Evolutionary conservation across 2,113 vertebrate species (phyloP), one percentile per base, ranked within the genome.

Genomic region (Xyliphius kryptos): DNA sequence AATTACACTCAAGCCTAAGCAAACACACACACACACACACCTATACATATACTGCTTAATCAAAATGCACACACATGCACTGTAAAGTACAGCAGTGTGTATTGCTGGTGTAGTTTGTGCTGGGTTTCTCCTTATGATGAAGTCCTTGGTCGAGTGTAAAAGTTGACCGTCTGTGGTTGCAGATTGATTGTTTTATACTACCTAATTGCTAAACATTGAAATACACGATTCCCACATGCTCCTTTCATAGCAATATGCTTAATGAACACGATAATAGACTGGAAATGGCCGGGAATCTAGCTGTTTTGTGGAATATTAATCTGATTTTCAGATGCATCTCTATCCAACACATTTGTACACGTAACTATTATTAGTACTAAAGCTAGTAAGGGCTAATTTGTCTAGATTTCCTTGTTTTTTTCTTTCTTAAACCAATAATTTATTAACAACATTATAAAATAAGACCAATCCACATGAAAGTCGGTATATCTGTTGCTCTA

Each of bases 201-300:
- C 83, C 82, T 85, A 82, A 76, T 71, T 67, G 77, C 79, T 82
- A 16, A 17, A 49, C 11, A 48, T n/a, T 38, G 6, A n/a, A n/a
- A n/a, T n/a, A n/a, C n/a, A n/a, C n/a, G 12, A 78, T 77, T 84
- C 82, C 75, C 73, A 72, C 74, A 68, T 50, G 83, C 80, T 83
- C 75, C 16, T 83, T 85, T 84, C 81, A 82, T 81, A 84, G 85
- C 82, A 86, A 85, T 84, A 84, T 76, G 75, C 75, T 80, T 76
- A 75, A n/a, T n/a, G 80, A 72, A 77, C 71, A 71, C 47, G 63
- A 44, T 56, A 19, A 20, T 17, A 38, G 37, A 38, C 10, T 38
- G 40, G 9, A 43, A 43, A 43, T 43, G 9, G 13, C 13, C 9
- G 11, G 40, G 5, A 38, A n/a, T n/a, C n/a, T n/a, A n/a, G n/a